Conservation (phyloP, 2,888 invertebrate genomes). For the Drosophila tanythrix region DNA sequence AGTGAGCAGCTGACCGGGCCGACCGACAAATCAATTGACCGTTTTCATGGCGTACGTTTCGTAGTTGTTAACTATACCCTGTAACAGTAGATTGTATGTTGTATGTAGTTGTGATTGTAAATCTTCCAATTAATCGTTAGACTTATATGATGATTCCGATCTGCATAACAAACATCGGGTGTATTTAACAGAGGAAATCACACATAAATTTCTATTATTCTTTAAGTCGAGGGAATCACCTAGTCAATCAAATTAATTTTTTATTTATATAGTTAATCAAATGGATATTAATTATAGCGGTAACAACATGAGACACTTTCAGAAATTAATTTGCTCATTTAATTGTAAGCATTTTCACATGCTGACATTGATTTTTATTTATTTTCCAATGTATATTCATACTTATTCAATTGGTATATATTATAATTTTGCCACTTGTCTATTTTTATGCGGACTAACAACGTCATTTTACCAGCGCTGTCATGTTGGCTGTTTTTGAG, state of each 20-base stretch:
- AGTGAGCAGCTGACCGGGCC: constrained; percentile 39
- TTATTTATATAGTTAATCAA: constrained; percentile 27
- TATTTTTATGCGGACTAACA: constrained; percentile 49
- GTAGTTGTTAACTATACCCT: constrained; percentile 34
- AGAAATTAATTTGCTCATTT: constrained; percentile 11
- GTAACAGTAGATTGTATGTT: not conserved
- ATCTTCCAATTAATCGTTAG: not conserved
- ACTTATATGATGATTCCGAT: not conserved
- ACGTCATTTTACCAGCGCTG: constrained; percentile 27
- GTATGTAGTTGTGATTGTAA: not conserved
- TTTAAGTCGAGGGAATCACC: constrained; percentile 19
- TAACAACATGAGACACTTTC: constrained; percentile 17
- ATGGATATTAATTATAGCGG: constrained; percentile 31
- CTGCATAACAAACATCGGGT: not conserved
- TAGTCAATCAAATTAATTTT: not conserved
- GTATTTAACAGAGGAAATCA: not conserved
- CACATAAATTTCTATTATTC: not conserved
- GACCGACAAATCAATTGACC: constrained; percentile 68
- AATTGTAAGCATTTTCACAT: constrained; percentile 26
- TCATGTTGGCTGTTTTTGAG: constrained; percentile 13
- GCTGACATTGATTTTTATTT: constrained; percentile 47
- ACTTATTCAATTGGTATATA: not conserved
- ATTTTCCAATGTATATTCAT: constrained; percentile 27
- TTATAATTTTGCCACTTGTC: constrained; percentile 45
- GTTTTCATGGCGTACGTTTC: constrained; percentile 34